Percentiles rank a stretch among this genome's conserved stretches.
These are phyloP conservation scores for Cheilosia grossa DNA, from an alignment of 2,888 invertebrate genomes.

Conservation along the genomic window DNA sequence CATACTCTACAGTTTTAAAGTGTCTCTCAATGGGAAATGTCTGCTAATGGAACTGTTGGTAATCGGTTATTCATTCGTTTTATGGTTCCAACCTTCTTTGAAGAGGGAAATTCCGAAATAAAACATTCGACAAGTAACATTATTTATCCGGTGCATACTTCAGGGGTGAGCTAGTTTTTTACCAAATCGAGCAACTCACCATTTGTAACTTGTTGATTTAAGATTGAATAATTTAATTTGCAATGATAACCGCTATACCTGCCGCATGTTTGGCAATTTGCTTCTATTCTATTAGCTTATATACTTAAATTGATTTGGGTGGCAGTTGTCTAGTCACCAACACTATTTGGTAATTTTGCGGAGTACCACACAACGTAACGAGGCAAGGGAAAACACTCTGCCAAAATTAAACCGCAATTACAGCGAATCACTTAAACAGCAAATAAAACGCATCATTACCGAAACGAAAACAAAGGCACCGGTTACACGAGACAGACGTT, in stretches of 20 bases:
- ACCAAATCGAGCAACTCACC: not conserved
- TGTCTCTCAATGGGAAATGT: no score
- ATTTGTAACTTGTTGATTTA: not conserved
- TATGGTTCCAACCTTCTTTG: no score
- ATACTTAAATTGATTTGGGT: constrained; percentile 39
- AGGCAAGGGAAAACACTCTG: constrained; percentile 60
- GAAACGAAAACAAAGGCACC: constrained; percentile 69
- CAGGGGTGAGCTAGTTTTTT: no score
- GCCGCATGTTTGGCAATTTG: constrained; percentile 6
- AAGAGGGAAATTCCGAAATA: no score
- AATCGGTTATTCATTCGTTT: no score
- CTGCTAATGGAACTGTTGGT: no score
- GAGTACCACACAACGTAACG: constrained; percentile 61
- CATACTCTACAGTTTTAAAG: no score
- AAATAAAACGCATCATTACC: constrained; percentile 74
- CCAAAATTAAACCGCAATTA: constrained; percentile 74
- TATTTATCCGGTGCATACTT: no score
- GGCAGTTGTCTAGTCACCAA: constrained; percentile 40
- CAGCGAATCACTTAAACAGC: constrained; percentile 73
- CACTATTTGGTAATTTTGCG: constrained; percentile 65
- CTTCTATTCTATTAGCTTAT: constrained; percentile 26
- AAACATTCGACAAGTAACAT: no score
- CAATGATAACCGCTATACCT: constrained; percentile 9
- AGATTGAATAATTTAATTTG: constrained; percentile 15
- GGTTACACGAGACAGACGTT: constrained; percentile 68